Evolutionary conservation across 2,888 invertebrate species (phyloP), one percentile per base, ranked within the genome.

Genomic region (Chalcosyrphus nemorum): DNA sequence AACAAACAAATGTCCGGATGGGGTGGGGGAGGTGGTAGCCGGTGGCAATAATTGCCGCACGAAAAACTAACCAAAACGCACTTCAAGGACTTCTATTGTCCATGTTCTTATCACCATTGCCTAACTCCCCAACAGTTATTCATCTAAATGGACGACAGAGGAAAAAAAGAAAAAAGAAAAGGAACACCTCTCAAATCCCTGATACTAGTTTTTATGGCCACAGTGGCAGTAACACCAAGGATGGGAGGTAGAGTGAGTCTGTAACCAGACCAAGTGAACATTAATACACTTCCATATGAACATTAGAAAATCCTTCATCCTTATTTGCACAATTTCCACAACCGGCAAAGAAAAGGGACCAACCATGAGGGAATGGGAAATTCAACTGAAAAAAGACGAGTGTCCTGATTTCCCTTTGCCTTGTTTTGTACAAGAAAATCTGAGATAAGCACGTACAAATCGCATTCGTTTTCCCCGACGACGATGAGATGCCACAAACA

Each of bases 381-480:
- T 75, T 70, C 41, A 76, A 59, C 50, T 50, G 41, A 52, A 57
- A 72, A 75, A 77, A 47, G 63, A 76, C 66, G 50, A 75, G 13
- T 35, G 59, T 77, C 56, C 47, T 68, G 82, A 77, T 72, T 77
- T 82, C 59, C 61, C 54, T 59, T 66, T 1, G 17, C 13, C 47
- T 50, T 54, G 63, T 81, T 80, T 63, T 70, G 72, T 80, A 82
- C 41, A 75, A 78, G 75, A 70, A 61, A 70, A 81, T 77, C 81
- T 70, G 59, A 86, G 88, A 87, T 90, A 90, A 90, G 89, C 90
- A 90, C 90, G 90, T 90, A 90, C 90, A 90, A 90, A 90, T 90
- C 90, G 89, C 90, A 90, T 90, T 90, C 89, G 87, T 89, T 89
- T 89, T 71, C 52, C 63, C 17, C 77, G 32, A 32, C 32, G 32